These are phyloP conservation scores for Stenodema calcarata DNA, from an alignment of 2,888 invertebrate genomes.

Conservation along the genomic window DNA sequence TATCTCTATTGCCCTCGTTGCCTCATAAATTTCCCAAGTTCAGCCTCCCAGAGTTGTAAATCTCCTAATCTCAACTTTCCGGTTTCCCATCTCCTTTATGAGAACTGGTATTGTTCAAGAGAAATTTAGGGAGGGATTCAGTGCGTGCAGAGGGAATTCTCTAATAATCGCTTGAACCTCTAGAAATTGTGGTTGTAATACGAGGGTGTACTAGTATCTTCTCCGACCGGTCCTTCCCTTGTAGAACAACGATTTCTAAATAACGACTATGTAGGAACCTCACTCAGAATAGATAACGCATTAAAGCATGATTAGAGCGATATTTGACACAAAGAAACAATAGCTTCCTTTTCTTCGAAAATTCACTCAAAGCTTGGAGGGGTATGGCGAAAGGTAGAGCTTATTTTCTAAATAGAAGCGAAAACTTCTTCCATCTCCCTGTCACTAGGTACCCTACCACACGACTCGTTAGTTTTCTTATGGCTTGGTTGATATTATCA, in stretches of 20 bases:
- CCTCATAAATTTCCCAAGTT: not conserved
- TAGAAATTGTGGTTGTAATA: not conserved
- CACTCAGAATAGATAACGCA: too few species aligned
- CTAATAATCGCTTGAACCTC: not conserved
- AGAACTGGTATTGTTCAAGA: not conserved
- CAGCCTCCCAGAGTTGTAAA: not conserved
- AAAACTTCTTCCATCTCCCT: not conserved
- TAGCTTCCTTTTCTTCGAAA: too few species aligned
- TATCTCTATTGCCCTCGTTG: not conserved
- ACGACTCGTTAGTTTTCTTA: too few species aligned
- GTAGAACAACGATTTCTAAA: not conserved
- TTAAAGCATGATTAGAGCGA: too few species aligned
- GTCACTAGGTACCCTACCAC: too few species aligned
- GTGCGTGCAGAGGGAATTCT: not conserved
- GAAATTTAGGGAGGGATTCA: not conserved
- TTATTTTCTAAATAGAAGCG: not conserved
- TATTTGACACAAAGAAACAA: too few species aligned
- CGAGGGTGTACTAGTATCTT: not conserved
- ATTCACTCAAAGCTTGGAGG: not conserved
- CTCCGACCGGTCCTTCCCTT: not conserved
- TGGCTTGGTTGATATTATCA: too few species aligned
- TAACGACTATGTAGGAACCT: too few species aligned
- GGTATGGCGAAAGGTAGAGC: not conserved
- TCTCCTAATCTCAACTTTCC: not conserved
- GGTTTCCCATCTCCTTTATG: not conserved